Conservation (phyloP, 2,888 invertebrate genomes). For the Salpingus planirostris region DNA sequence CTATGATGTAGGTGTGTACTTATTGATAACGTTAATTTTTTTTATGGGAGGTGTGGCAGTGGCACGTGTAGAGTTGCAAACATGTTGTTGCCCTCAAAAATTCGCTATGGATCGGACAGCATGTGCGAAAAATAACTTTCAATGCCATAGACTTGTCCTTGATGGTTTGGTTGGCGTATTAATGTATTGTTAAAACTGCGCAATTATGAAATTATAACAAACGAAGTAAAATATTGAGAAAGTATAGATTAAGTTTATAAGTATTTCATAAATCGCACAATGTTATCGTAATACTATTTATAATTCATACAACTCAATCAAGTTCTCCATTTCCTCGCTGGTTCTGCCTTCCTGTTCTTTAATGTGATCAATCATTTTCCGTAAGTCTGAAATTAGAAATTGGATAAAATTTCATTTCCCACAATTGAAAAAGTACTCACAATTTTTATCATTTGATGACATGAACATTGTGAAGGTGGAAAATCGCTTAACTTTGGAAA, state of each 20-base stretch:
- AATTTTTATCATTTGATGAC: slow-evolving; percentile 47
- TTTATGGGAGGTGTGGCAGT: too few species aligned
- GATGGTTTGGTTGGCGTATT: too few species aligned
- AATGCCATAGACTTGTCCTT: too few species aligned
- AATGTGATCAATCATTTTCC: slow-evolving; percentile 35
- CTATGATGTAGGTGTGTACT: too few species aligned
- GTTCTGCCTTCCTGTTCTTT: slow-evolving; percentile 25
- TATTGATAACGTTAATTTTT: too few species aligned
- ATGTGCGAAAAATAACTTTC: too few species aligned
- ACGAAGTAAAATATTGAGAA: not conserved
- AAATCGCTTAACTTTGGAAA: slow-evolving; percentile 55
- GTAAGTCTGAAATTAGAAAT: slow-evolving; percentile 35
- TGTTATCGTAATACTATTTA: not conserved
- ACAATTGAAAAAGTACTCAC: slow-evolving; percentile 37
- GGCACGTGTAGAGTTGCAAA: too few species aligned
- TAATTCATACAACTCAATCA: slow-evolving; percentile 36
- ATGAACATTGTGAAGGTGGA: slow-evolving; percentile 58
- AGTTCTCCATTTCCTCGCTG: slow-evolving; percentile 30
- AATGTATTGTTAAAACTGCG: too few species aligned
- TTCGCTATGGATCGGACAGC: too few species aligned
- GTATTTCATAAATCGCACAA: not conserved
- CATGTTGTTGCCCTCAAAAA: too few species aligned
- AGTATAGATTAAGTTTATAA: not conserved
- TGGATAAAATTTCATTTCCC: slow-evolving; percentile 3
- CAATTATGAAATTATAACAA: too few species aligned